Conservation (phyloP, 2,888 invertebrate genomes). For the Bellardia bayeri region DNA sequence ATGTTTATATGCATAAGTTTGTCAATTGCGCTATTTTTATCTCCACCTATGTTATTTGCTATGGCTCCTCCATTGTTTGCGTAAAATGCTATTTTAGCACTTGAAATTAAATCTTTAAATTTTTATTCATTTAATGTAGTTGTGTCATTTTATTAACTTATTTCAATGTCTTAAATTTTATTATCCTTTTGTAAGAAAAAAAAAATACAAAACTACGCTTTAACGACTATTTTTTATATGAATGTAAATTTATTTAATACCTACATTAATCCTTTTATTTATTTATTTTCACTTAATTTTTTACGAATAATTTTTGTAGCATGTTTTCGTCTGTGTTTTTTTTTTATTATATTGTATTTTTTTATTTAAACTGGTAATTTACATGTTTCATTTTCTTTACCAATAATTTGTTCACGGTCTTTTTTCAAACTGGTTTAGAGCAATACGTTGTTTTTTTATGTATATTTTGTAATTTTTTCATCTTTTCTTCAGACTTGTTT, state of each 20-base stretch:
- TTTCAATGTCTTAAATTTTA: neutral
- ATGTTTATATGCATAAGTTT: too few species aligned
- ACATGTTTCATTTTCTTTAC: neutral
- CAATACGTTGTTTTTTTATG: neutral
- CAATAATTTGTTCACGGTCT: constrained; percentile 1
- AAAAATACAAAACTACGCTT: neutral
- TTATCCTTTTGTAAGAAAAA: neutral
- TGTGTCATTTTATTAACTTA: constrained; percentile 1
- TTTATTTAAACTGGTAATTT: neutral
- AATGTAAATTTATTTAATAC: neutral
- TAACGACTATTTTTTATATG: neutral
- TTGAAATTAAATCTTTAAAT: neutral
- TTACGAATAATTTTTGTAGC: neutral
- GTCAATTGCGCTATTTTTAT: too few species aligned
- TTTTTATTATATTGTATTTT: neutral
- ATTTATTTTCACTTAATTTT: neutral
- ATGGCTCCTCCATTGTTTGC: too few species aligned
- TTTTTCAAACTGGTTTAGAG: neutral
- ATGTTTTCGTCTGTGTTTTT: neutral
- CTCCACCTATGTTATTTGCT: too few species aligned
- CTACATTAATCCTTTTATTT: too few species aligned
- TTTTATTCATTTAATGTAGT: neutral
- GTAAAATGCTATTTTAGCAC: too few species aligned
- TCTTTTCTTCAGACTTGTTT: neutral
- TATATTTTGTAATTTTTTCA: constrained; percentile 1